Evolutionary conservation across 2,113 vertebrate genomes (phyloP).

Genomic region (Haliaeetus leucogaster): DNA sequence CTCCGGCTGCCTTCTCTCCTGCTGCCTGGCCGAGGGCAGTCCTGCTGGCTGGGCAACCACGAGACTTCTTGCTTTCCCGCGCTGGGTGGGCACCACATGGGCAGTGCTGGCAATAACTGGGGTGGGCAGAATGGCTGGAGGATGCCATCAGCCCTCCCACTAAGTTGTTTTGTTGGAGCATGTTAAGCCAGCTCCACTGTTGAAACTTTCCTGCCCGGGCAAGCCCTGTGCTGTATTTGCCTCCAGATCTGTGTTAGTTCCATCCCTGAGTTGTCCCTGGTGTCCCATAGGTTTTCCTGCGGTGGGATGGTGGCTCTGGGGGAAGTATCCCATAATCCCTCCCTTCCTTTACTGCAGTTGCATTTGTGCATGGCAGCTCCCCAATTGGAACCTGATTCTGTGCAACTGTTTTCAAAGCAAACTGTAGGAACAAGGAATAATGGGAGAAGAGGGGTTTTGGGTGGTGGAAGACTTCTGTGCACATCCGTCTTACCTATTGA

Average conservation of each 20-base stretch:
- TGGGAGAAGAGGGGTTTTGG: neutral
- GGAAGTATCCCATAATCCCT: neutral
- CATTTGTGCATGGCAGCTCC: rapidly evolving
- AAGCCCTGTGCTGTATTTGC: neutral
- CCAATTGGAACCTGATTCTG: neutral
- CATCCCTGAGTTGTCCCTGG: neutral
- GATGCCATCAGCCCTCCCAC: neutral
- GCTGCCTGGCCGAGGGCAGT: neutral
- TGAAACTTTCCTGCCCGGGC: neutral
- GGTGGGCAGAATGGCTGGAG: neutral
- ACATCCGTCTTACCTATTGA: neutral
- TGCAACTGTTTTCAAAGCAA: neutral
- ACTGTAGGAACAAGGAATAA: neutral
- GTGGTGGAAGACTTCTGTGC: neutral
- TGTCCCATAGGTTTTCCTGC: neutral
- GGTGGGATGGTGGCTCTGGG: neutral
- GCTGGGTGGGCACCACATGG: rapidly evolving
- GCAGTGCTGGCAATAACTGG: neutral
- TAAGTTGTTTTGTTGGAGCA: neutral
- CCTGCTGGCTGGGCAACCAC: neutral
- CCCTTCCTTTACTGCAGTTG: neutral
- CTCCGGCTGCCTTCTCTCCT: neutral
- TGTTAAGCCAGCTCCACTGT: neutral
- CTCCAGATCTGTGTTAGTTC: neutral
- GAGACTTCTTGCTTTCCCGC: neutral